Conservation (phyloP, 2,113 vertebrate genomes). For the Lichenostomus cassidix region DNA sequence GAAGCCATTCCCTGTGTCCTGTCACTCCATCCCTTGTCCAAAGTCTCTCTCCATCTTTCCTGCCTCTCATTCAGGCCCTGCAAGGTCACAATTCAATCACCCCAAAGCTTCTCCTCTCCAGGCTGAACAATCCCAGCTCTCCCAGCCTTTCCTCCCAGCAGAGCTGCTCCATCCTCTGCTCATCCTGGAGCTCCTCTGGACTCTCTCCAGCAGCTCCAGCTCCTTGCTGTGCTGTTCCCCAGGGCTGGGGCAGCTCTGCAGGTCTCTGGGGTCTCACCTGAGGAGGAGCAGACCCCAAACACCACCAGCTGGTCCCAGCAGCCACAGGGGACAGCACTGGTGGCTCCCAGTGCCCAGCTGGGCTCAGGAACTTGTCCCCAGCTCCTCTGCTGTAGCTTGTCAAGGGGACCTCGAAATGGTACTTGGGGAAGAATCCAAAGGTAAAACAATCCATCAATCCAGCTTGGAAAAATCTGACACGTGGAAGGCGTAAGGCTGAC, state of each 20-base stretch:
- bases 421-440: background rate
- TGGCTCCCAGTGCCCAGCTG: background rate
- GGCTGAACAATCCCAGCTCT: background rate
- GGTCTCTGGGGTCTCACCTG: background rate
- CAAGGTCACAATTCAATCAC: background rate
- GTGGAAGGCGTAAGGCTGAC: background rate
- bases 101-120: background rate
- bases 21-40: accelerated
- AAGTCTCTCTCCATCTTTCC: accelerated
- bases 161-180: background rate
- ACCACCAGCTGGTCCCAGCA: background rate
- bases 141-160: background rate
- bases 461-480: accelerated
- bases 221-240: background rate
- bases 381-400: background rate
- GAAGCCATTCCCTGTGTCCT: background rate
- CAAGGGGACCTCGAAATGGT: background rate
- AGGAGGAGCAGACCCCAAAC: background rate
- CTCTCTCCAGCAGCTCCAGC: background rate
- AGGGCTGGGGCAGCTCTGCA: background rate
- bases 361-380: background rate
- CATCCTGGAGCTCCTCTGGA: background rate
- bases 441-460: background rate
- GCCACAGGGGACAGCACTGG: background rate
- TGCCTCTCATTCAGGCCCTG: accelerated